Evolutionary conservation across 1,140 invertebrate species (phyloP), one percentile per base, ranked within the genome.

Genomic region (Eufriesea mexicana): DNA sequence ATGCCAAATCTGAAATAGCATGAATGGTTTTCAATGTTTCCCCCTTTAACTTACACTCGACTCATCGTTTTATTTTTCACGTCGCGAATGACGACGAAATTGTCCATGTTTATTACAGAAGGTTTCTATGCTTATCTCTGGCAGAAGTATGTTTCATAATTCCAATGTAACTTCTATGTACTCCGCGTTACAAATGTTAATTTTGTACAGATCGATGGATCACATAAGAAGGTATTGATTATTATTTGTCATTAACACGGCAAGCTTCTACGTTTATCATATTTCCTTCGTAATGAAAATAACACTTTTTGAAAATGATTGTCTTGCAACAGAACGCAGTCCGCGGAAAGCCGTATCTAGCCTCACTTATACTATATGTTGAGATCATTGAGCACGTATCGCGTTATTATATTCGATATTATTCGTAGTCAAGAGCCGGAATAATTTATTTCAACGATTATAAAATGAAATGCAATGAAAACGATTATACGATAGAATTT

Each of bases 241-340:
- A 86, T 84, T 86, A 79, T 84, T 84, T 80, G 72, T 78, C 82
- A 76, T 84, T 23, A 67, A 14, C 47, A 20, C 70, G 82, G 83
- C 51, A 75, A 79, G 67, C 35, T 49, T 71, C 67, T 79, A 66
- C 12, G 18, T 49, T 55, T 45, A 45, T 73, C 74, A 14, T 67
- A 14, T 45, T 23, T 23, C 10, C n/a, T 28, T 7, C 54, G 5
- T 47, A 49, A 77, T 18, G 66, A 74, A 59, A 75, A 51, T 28
- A 78, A 64, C 16, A 25, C 55, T 68, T 59, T 61, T 68, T 25
- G 54, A 81, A 61, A 84, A 79, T 91, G 91, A 93, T 93, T 92
- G 92, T 93, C 89, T 91, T 85, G 51, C 87, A 91, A 91, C 84
- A 88, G 89, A 92, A 92, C 85, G 89, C 86, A 92, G 91, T 92